These are phyloP conservation scores for Nicator chloris DNA, from an alignment of 2,113 vertebrate genomes.

Conservation along the genomic window DNA sequence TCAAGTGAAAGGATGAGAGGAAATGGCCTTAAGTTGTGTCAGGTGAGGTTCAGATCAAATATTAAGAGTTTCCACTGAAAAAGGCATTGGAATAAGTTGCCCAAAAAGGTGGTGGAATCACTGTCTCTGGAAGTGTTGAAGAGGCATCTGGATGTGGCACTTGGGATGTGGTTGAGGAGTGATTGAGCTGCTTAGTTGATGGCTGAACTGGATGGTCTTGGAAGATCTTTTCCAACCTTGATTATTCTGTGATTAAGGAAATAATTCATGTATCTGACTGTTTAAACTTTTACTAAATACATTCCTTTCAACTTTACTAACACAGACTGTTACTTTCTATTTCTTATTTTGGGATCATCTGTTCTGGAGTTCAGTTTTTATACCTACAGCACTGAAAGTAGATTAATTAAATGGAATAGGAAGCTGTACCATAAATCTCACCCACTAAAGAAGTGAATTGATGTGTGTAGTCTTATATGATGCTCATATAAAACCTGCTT, in stretches of 20 bases:
- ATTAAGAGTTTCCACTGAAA: neutral
- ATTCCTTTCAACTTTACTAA: neutral
- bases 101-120: neutral
- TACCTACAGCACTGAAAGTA: neutral
- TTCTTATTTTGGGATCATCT: neutral
- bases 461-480: neutral
- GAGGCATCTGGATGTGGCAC: neutral
- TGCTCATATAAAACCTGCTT: neutral
- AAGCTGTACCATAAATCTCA: neutral
- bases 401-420: neutral
- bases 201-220: neutral
- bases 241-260: neutral
- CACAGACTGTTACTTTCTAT: neutral
- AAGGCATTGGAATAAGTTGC: neutral
- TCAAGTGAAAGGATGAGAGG: neutral
- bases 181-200: neutral
- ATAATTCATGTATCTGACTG: neutral
- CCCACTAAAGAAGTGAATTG: neutral
- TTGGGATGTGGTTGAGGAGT: neutral
- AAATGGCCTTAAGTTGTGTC: neutral
- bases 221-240: neutral
- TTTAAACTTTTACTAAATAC: neutral
- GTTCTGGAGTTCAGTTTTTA: neutral
- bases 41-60: neutral
- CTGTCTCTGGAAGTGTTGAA: neutral